These are phyloP conservation scores for Panurus biarmicus DNA, from an alignment of 2,113 vertebrate genomes.

Conservation along the genomic window DNA sequence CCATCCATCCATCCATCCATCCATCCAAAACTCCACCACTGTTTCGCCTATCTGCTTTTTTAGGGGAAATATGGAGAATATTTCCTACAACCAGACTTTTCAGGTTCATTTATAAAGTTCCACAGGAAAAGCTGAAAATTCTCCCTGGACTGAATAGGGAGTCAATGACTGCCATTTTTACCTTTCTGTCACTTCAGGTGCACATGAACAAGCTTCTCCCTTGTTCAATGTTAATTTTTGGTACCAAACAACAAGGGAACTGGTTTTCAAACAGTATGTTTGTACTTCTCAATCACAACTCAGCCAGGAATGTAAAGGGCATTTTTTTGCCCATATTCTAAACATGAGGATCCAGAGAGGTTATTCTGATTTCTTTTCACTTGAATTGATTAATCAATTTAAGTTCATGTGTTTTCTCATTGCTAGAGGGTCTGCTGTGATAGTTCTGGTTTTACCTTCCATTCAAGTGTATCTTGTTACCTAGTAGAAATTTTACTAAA, in stretches of 20 bases:
- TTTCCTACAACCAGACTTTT: not conserved
- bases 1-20: not conserved
- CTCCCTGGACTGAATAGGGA: not conserved
- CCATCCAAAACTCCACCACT: accelerated
- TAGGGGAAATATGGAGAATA: not conserved
- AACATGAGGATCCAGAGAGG: not conserved
- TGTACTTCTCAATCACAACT: not conserved
- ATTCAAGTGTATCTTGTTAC: not conserved
- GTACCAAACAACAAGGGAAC: not conserved
- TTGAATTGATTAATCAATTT: not conserved
- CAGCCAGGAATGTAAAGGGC: not conserved
- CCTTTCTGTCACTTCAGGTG: not conserved
- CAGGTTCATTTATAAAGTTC: not conserved
- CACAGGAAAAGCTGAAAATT: not conserved
- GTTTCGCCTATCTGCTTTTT: not conserved
- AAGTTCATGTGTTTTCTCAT: not conserved
- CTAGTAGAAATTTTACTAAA: not conserved
- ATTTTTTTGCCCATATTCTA: not conserved
- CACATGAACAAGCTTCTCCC: not conserved
- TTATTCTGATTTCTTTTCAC: not conserved
- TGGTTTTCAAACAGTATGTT: not conserved
- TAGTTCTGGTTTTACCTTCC: not conserved
- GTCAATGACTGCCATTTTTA: not conserved
- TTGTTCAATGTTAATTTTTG: not conserved
- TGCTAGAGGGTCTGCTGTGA: not conserved